Conservation (phyloP, 2,888 invertebrate genomes). For the Trypoxylon attenuatum region DNA sequence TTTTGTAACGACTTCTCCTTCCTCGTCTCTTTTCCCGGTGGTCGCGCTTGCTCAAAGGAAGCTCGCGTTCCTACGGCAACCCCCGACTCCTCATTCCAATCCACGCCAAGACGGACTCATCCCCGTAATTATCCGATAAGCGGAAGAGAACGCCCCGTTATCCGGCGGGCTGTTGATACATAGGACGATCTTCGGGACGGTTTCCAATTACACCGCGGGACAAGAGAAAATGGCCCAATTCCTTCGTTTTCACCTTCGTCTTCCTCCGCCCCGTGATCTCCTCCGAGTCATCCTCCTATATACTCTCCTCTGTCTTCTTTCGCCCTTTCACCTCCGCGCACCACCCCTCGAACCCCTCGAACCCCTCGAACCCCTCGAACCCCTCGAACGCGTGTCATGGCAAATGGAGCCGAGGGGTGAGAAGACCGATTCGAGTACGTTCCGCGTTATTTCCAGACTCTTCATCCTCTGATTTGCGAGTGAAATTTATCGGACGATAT, state of each 20-base stretch:
- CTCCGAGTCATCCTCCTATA: too few species aligned
- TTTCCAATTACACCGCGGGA: constrained; percentile 55
- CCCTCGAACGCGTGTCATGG: too few species aligned
- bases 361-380: too few species aligned
- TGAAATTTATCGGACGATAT: too few species aligned
- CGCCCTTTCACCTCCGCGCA: too few species aligned
- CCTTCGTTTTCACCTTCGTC: constrained; percentile 34
- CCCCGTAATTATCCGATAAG: constrained; percentile 69
- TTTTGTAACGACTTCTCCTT: constrained; percentile 67
- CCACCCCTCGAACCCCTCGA: too few species aligned
- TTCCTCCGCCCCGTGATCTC: neutral
- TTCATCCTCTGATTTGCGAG: too few species aligned
- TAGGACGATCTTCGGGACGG: constrained; percentile 39
- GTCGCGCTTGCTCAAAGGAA: neutral
- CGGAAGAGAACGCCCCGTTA: constrained; percentile 54
- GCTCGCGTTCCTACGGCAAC: constrained; percentile 32
- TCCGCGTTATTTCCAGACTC: too few species aligned
- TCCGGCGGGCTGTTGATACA: constrained; percentile 52
- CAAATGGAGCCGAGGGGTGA: too few species aligned
- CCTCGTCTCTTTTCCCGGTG: constrained; percentile 14
- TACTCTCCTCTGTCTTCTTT: too few species aligned
- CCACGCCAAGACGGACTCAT: constrained; percentile 53
- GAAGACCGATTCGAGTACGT: too few species aligned
- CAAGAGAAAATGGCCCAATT: constrained; percentile 44
- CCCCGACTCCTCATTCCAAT: constrained; percentile 36